Base-by-base conservation (phyloP, 2,113 vertebrate genomes). In the Hypocryptadius cinnamomeus region DNA sequence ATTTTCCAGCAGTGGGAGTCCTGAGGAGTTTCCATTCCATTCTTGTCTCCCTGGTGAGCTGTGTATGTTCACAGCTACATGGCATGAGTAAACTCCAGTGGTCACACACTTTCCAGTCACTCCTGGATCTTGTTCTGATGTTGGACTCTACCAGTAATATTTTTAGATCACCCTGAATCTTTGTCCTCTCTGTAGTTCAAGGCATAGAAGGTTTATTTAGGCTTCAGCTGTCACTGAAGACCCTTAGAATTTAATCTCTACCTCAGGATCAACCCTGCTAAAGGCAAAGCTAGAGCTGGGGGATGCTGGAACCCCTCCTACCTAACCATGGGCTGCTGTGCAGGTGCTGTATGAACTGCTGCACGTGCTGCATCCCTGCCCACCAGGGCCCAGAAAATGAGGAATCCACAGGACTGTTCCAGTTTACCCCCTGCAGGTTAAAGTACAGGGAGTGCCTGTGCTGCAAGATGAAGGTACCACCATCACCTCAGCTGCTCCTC, bases 61-160 rank as follows among this genome's bases (percentile, higher is more conserved):
- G 39, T 1, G 0, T 9, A 5, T 37, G 11, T 37, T 83, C 42
- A 37, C n/a, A 83, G 45, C 17, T 63, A 24, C 1, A 1, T 22
- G 19, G 16, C 12, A 39, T 8, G 15, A 42, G 19, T 61, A 39
- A 24, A 9, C 33, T 15, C 0, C 1, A 23, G 27, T 20, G 31
- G 11, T 59, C 42, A 71, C 33, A 27, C 11, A 27, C 27, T 78
- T 82, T 69, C 48, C 14, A 27, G 21, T 48, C 35, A 30, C 33
- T 50, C 33, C 61, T 74, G 42, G 8, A 60, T 57, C 39, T 54
- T 66, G 6, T 63, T 76, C 61, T 54, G 25, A 19, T 40, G 20
- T 37, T 37, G 12, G 30, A 35, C 7, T 77, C 22, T 20, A 70
- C 5, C 4, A 5, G 6, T 13, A 71, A 25, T 48, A 47, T 56